Base-by-base conservation (phyloP, 2,888 invertebrate species). In the Apotomis turbidana region DNA sequence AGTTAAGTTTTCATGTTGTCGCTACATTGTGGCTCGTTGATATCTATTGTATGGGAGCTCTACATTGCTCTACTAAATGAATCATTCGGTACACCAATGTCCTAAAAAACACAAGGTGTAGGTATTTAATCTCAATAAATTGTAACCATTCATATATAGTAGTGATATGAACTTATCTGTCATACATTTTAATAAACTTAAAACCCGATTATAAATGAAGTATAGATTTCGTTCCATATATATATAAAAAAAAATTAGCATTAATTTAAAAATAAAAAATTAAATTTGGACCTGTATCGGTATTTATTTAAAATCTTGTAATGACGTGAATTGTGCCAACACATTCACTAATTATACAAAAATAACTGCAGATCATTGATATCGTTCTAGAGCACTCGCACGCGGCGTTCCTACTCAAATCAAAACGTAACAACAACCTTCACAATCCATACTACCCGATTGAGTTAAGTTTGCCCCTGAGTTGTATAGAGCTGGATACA, bases 21-120 rank as follows among this genome's bases (percentile, higher is more conserved):
- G 73, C 27, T 27, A 27, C 27, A 27, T 27, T 27, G 52, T 46
- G 67, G 78, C 83, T 76, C 91, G 92, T 92, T 90, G 87, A 90
- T 80, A 83, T 92, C 90, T 91, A 90, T 91, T 88, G 84, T 87
- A 88, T 80, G 86, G 70, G 66, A 55, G 44, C 46, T 66, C 46
- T 68, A 51, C 66, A 46, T n/a, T n/a, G 15, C 57, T 10, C 38
- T 55, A 55, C 36, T 10, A 49, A 44, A 5, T 44, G 44, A 44
- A 5, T 44, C 4, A 10, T 41, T 41, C 6, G 41, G 3, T 6
- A 4, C 5, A 41, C 6, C 5, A 41, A 41, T 41, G 27, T 41
- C 41, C 41, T 6, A 41, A 41, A 41, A 41, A 27, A 27, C 27
- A 27, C 27, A 27, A 27, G 27, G 27, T 27, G 27, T 27, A 27